Base-by-base conservation (phyloP, 2,888 invertebrate species). In the Hoplodrina blanda region DNA sequence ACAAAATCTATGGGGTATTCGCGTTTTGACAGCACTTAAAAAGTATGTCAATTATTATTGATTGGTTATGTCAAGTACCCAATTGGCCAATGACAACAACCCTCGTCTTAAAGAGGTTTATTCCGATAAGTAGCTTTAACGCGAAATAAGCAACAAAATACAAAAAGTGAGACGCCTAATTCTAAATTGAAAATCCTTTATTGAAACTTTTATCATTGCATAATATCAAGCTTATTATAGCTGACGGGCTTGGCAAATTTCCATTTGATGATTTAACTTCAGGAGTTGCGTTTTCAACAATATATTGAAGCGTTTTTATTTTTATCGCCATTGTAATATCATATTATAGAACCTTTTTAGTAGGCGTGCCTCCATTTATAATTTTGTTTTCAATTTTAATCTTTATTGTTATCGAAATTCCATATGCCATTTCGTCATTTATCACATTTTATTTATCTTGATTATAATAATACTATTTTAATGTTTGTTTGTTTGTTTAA, bases 181-280 rank as follows among this genome's bases (percentile, higher is more conserved):
- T 37, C 55, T 20, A 11, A 76, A 76, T 76, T 73, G 69, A 41
- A 73, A 69, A 52, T 44, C 44, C 72, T 72, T 62, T 62, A 50
- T 44, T 55, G 13, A 62, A 71, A 74, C 20, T 74, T 76, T 76
- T 74, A 44, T 76, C 53, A 62, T 52, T 62, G 61, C 19, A 74
- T 76, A 69, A 69, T 62, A 57, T 76, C 56, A 25, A 20, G 6
- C 30, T 57, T 33, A 56, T 56, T 69, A 76, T 17, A 49, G 17
- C 37, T 46, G 46, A 69, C 6, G 41, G 17, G 41, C 4, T 53
- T 33, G 57, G 4, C 17, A 57, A 7, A 54, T 50, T 25, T 59
- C 2, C 19, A 44, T 59, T 37, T 44, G 33, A 50, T 46, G 3
- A 37, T 17, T 25, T 17, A 56, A 73, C 55, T 73, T 71, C 1